Evolutionary conservation across 2,113 vertebrate species (phyloP).

Genomic region (Tetraodon nigroviridis): DNA sequence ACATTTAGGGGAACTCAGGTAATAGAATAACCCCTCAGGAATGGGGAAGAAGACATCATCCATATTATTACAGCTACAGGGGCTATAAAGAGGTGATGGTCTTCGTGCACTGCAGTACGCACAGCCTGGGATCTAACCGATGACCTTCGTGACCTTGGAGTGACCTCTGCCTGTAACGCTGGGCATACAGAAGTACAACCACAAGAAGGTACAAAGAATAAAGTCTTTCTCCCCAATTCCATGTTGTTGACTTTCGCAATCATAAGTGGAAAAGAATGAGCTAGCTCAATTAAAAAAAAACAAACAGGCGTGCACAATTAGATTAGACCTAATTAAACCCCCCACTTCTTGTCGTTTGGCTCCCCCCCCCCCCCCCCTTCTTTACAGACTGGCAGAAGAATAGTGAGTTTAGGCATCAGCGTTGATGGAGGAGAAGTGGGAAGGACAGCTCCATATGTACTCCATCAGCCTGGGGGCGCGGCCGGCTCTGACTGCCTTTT

Average conservation of each 20-base stretch:
- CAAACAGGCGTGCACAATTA: constrained; percentile 55
- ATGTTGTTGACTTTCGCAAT: constrained; percentile 20
- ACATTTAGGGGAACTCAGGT: too few relatives aligned
- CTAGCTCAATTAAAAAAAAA: constrained; percentile 50
- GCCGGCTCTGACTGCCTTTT: constrained; percentile 63
- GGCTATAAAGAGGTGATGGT: too few relatives aligned
- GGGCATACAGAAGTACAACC: too few relatives aligned
- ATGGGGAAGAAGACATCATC: too few relatives aligned
- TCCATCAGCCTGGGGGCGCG: constrained; percentile 59
- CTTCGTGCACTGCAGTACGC: too few relatives aligned
- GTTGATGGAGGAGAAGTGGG: constrained; percentile 59
- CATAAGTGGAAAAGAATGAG: constrained; percentile 23
- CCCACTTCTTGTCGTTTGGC: constrained; percentile 33
- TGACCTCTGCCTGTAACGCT: too few relatives aligned
- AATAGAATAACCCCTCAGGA: too few relatives aligned
- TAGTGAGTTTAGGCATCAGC: constrained; percentile 55
- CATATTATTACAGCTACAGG: too few relatives aligned
- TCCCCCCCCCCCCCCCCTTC: constrained; percentile 29
- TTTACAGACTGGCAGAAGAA: constrained; percentile 44
- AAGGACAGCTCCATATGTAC: constrained; percentile 71
- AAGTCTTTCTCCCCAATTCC: constrained; percentile 2
- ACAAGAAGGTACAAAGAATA: too few relatives aligned
- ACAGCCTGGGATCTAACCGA: too few relatives aligned
- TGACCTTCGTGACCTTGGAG: too few relatives aligned
- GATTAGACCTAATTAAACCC: constrained; percentile 52